Evolutionary conservation across 2,797 vertebrate species (phyloP).

Genomic region (Argya squamiceps): DNA sequence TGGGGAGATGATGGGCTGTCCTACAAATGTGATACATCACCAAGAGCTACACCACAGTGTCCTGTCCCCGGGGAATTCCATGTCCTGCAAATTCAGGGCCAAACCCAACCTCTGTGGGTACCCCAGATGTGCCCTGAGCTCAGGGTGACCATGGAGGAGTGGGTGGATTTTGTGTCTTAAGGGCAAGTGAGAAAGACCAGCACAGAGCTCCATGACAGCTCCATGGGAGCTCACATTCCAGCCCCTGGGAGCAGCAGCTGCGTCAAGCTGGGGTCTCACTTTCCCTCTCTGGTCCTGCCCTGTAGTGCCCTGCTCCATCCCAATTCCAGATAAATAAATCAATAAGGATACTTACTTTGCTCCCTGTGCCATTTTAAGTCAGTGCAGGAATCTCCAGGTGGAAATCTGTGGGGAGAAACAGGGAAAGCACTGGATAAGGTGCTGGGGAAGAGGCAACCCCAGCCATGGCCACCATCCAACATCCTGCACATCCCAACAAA

Average conservation of each 20-base stretch:
- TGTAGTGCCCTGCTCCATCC: neutral
- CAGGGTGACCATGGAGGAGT: neutral
- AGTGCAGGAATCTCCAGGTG: fast-evolving
- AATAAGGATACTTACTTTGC: neutral
- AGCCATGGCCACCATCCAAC: neutral
- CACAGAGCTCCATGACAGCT: too few relatives aligned
- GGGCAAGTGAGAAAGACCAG: too few relatives aligned
- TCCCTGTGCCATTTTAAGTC: conserved; percentile 18
- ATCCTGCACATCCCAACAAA: fast-evolving
- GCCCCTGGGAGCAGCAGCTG: fast-evolving
- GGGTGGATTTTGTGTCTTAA: too few relatives aligned
- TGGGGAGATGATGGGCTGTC: neutral
- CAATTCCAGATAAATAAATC: neutral
- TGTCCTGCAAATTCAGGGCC: neutral
- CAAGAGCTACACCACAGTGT: fast-evolving
- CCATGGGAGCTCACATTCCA: neutral
- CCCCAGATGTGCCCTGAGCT: neutral
- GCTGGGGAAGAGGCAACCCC: neutral
- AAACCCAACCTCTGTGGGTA: neutral
- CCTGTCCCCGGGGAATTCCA: neutral
- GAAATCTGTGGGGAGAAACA: neutral
- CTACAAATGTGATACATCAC: neutral
- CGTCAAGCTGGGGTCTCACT: fast-evolving
- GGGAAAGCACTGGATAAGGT: neutral
- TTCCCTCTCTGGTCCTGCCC: neutral